Base-by-base conservation (phyloP, 1,140 invertebrate species). In the Euborellia annulipes region DNA sequence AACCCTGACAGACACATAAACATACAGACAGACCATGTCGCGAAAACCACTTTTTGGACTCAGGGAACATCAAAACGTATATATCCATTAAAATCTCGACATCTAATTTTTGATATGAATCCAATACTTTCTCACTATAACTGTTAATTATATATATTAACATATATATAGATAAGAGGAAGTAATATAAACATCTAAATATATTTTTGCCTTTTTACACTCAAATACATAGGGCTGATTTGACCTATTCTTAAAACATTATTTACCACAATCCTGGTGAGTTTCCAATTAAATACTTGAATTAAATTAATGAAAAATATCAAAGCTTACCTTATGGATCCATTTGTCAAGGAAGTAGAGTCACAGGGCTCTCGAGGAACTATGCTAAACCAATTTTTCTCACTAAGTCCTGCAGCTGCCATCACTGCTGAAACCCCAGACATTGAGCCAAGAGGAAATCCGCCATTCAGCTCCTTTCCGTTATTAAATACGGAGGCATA, bases 301-400 rank as follows among this genome's bases (percentile, higher is more conserved):
- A n/a, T n/a, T n/a, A n/a, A n/a, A n/a, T n/a, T n/a, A n/a, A n/a
- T 34, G 4, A 20, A 18, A 41, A 20, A 8, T 17, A 41, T 20
- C 18, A 22, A 20, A 45, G n/a, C 36, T 45, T 46, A 44, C 47
- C 47, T 45, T 48, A 18, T 34, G 23, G 46, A 32, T 30, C 22
- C 36, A 40, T 48, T 55, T 4, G 58, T 62, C 22, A 65, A 39
- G 17, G 64, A 61, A 19, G 59, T 53, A 6, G 68, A 70, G 56
- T 77, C 73, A 64, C 77, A 79, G 7, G 73, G 66, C 46, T 74
- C 69, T 51, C 69, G 64, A 14, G 73, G 70, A 38, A 78, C 56
- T 43, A 79, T 67, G 54, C 69, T 76, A 52, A 79, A 79, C 73
- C 74, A 77, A 19, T 72, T 69, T 17, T 60, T 54, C 50, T 67